Base-by-base conservation (phyloP, 2,888 invertebrate genomes). In the Tillus elongatus region DNA sequence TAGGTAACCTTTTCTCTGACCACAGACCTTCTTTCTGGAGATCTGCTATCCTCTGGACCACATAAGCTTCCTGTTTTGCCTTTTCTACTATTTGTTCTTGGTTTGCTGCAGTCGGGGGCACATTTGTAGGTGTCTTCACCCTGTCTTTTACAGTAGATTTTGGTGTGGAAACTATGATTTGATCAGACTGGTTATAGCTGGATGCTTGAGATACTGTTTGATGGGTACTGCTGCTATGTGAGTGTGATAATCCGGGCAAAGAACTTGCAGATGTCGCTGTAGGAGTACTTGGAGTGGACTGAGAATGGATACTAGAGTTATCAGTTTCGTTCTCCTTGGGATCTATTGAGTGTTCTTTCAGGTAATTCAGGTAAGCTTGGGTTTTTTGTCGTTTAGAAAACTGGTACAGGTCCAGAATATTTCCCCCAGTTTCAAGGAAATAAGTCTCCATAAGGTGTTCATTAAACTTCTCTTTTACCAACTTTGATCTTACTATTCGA, bases 11-110 rank as follows among this genome's bases (percentile, higher is more conserved):
- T 53, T 83, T 80, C 64, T 90, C 88, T 35, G 92, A 81, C 97
- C 96, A 97, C 57, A 96, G 71, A 19, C 96, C 97, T 60, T 92
- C 88, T 58, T 89, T 83, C 60, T 95, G 85, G 53, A 97, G 70
- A 68, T 93, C 93, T 14, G 82, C 76, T 58, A 96, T 86, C 62
- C 93, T 76, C 58, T 88, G 84, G 73, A 96, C 83, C 44, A 96
- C 92, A 65, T 86, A 83, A 16, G 95, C 96, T 71, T 97, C 93
- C 70, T 87, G 87, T 64, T 86, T 87, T 9, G 86, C 87, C 60
- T 85, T 80, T 58, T 87, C 85, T 13, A 85, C 84, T 54, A 87
- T 85, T 63, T 85, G 79, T 61, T 84, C 83, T 55, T 80, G 81
- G 54, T 70, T 74, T 46, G 60, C 59, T 27, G 42, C 50, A 16